Conservation (phyloP, 92 coral and sea anemone genomes). For the Porites lobata region DNA sequence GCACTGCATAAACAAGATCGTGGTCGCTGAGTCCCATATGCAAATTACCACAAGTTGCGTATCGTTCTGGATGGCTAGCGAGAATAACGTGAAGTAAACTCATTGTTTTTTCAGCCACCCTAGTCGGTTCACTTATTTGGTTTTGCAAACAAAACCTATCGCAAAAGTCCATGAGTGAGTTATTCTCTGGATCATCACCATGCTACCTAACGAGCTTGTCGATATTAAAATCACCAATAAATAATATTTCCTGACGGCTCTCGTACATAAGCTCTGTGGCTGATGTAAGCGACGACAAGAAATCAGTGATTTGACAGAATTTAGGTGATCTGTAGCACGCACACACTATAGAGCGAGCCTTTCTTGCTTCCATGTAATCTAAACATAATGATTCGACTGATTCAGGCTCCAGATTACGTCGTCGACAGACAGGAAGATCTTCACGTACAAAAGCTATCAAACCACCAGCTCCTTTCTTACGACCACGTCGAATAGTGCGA, state of each 20-base stretch:
- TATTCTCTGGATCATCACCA: neutral
- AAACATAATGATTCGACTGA: constrained; percentile 27
- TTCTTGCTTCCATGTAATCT: constrained; percentile 9
- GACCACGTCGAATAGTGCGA: constrained; percentile 48
- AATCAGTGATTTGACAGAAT: constrained; percentile 66
- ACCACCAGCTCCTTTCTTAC: constrained; percentile 62
- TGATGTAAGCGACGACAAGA: constrained; percentile 3
- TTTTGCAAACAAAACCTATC: constrained; percentile 55
- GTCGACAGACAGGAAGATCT: constrained; percentile 8
- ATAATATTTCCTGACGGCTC: too few species aligned
- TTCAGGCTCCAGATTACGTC: constrained; percentile 55
- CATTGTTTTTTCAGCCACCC: constrained; percentile 57
- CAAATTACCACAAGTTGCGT: constrained; percentile 64
- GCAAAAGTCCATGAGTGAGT: constrained; percentile 34
- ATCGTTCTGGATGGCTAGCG: constrained; percentile 67
- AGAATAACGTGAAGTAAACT: constrained; percentile 71
- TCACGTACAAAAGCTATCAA: constrained; percentile 48
- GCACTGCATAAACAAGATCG: constrained; percentile 61
- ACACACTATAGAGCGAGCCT: constrained; percentile 58
- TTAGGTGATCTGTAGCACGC: constrained; percentile 74
- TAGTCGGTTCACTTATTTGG: constrained; percentile 58
- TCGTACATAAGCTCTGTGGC: too few species aligned
- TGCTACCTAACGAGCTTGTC: constrained; percentile 45
- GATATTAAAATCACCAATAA: constrained; percentile 68
- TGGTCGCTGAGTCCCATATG: constrained; percentile 80